phyloP scores from a whole-genome alignment of 2,113 vertebrate genomes.

The Halcyon senegalensis region DNA sequence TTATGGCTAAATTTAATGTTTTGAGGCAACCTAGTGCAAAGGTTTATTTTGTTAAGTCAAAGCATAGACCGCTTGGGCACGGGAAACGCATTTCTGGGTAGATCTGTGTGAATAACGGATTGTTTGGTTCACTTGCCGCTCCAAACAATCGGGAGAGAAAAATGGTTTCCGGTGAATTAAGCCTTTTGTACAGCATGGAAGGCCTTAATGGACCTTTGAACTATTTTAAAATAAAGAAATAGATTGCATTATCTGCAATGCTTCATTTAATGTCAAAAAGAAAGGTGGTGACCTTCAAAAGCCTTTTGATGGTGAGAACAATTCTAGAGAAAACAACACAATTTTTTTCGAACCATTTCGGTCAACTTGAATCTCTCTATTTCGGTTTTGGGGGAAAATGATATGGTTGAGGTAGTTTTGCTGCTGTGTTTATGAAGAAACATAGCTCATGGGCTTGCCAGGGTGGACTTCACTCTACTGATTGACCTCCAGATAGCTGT shows the following conservation, averaged over 20 bases:
- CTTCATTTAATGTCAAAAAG: conserved; percentile 16
- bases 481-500: not conserved
- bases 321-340: not conserved
- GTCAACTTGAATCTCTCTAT: not conserved
- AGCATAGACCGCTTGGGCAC: not conserved
- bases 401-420: not conserved
- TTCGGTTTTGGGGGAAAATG: not conserved
- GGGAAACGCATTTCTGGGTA: conserved; percentile 23
- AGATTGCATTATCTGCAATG: conserved; percentile 23
- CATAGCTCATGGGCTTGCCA: not conserved
- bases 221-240: conserved; percentile 52
- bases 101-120: conserved; percentile 57
- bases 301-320: conserved; percentile 46
- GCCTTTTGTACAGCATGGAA: conserved; percentile 48
- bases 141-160: conserved; percentile 63
- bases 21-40: not conserved
- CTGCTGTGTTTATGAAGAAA: not conserved
- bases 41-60: not conserved
- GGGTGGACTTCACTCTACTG: not conserved
- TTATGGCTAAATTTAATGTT: not conserved
- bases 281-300: conserved; percentile 36
- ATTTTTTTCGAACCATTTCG: not conserved
- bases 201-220: conserved; percentile 63
- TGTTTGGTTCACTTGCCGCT: conserved; percentile 64
- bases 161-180: conserved; percentile 66